Conservation (phyloP, 1,140 invertebrate species). For the Drosophila setifemur region DNA sequence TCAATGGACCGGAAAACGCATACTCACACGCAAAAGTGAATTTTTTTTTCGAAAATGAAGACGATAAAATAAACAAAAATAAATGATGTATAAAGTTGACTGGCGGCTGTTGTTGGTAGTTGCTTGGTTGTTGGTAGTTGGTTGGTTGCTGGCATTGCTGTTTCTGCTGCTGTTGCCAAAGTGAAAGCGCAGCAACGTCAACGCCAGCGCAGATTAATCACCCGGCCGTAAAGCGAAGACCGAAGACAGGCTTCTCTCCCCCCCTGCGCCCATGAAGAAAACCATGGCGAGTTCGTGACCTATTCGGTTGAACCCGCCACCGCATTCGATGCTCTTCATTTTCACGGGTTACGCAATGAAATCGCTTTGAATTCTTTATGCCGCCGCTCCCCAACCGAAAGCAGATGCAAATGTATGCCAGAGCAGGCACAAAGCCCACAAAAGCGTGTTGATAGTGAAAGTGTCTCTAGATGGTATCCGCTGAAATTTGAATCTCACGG, state of each 20-base stretch:
- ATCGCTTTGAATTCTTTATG: slow-evolving; percentile 52
- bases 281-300: slow-evolving; percentile 56
- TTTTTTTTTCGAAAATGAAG: slow-evolving; percentile 55
- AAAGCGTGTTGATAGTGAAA: slow-evolving; percentile 56
- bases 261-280: no score
- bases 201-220: slow-evolving; percentile 64
- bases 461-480: slow-evolving; percentile 55
- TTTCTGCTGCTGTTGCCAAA: slow-evolving; percentile 48
- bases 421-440: slow-evolving; percentile 7
- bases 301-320: not conserved
- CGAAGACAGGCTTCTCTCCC: slow-evolving; percentile 31
- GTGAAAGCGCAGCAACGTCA: slow-evolving; percentile 66
- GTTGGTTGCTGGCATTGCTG: not conserved
- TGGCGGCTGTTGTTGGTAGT: slow-evolving; percentile 19
- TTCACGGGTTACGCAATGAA: slow-evolving; percentile 24
- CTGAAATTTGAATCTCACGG: slow-evolving; percentile 60
- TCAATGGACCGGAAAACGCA: slow-evolving; percentile 77
- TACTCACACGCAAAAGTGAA: slow-evolving; percentile 54
- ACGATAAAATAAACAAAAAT: slow-evolving; percentile 54
- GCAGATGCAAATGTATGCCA: slow-evolving; percentile 52
- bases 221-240: slow-evolving; percentile 45
- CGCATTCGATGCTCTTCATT: slow-evolving; percentile 6
- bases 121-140: slow-evolving; percentile 8
- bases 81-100: slow-evolving; percentile 52
- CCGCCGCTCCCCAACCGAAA: slow-evolving; percentile 24